Conservation (phyloP, 2,888 invertebrate species). For the Junonia oenone region DNA sequence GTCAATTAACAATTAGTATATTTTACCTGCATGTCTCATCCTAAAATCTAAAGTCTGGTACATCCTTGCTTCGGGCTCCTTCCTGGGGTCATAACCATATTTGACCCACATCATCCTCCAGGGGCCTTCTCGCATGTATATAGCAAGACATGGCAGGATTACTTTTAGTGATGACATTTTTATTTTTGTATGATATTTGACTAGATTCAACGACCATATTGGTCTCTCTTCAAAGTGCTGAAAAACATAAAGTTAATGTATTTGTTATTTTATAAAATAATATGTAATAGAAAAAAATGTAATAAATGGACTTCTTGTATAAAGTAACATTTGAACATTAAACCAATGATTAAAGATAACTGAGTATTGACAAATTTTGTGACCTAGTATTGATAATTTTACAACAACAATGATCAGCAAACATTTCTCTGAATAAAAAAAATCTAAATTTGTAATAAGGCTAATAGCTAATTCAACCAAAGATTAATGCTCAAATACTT, state of each 20-base stretch:
- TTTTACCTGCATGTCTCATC: conserved; percentile 79
- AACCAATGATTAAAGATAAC: too few relatives aligned
- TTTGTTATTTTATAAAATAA: too few relatives aligned
- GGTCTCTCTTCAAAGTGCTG: conserved; percentile 91
- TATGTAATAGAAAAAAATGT: too few relatives aligned
- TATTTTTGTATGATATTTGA: conserved; percentile 83
- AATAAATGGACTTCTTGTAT: not conserved
- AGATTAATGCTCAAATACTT: too few relatives aligned
- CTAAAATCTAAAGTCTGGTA: conserved; percentile 95
- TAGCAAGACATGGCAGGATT: conserved; percentile 90
- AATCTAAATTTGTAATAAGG: too few relatives aligned
- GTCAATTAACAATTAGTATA: too few relatives aligned
- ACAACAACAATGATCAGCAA: too few relatives aligned
- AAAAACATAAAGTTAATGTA: conserved; percentile 39
- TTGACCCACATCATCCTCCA: conserved; percentile 95
- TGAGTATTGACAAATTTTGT: too few relatives aligned
- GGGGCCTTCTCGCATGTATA: conserved; percentile 93
- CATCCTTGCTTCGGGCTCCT: conserved; percentile 85
- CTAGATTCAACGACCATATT: conserved; percentile 91
- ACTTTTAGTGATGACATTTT: conserved; percentile 83
- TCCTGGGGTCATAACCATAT: conserved; percentile 95
- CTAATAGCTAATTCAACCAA: too few relatives aligned
- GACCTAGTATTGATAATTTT: too few relatives aligned
- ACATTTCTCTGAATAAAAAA: too few relatives aligned
- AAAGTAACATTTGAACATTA: not conserved